phyloP scores from a whole-genome alignment of 2,888 invertebrate species.

The Zygaena filipendulae region DNA sequence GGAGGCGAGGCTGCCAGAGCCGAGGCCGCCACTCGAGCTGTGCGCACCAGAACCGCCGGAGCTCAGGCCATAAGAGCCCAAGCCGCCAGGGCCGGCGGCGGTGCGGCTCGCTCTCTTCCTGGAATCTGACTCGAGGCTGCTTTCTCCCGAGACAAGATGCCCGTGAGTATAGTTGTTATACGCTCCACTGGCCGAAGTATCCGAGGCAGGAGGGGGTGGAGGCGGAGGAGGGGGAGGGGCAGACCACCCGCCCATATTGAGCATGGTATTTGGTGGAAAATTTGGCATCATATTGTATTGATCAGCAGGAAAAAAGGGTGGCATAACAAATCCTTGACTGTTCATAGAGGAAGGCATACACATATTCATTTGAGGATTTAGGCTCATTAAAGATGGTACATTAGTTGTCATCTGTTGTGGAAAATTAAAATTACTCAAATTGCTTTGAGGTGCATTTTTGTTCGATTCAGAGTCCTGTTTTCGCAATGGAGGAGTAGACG shows the following conservation, averaged over 20 bases:
- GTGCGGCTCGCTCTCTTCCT: constrained; percentile 46
- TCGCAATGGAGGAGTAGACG: constrained; percentile 24
- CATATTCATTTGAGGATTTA: constrained; percentile 53
- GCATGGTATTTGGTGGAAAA: constrained; percentile 23
- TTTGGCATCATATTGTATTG: constrained; percentile 51
- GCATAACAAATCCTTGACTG: constrained; percentile 42
- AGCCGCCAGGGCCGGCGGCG: constrained; percentile 19
- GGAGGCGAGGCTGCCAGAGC: constrained; percentile 22
- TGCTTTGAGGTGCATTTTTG: constrained; percentile 7
- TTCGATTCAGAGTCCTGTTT: constrained; percentile 16
- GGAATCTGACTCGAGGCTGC: constrained; percentile 59
- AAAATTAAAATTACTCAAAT: constrained; percentile 14
- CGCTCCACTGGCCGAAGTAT: constrained; percentile 27
- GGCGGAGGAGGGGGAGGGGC: constrained; percentile 47
- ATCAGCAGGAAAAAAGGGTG: constrained; percentile 47
- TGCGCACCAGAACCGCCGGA: constrained; percentile 25
- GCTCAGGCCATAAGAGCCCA: constrained; percentile 24
- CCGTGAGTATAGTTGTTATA: constrained; percentile 28
- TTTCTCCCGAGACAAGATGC: constrained; percentile 44
- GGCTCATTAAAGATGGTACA: constrained; percentile 46
- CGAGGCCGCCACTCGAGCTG: constrained; percentile 18
- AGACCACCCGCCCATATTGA: constrained; percentile 35
- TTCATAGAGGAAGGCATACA: constrained; percentile 43
- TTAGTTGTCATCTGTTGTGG: constrained; percentile 20
- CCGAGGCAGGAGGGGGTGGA: constrained; percentile 43